Conservation (phyloP, 2,888 invertebrate species). For the Brenthis hecate region DNA sequence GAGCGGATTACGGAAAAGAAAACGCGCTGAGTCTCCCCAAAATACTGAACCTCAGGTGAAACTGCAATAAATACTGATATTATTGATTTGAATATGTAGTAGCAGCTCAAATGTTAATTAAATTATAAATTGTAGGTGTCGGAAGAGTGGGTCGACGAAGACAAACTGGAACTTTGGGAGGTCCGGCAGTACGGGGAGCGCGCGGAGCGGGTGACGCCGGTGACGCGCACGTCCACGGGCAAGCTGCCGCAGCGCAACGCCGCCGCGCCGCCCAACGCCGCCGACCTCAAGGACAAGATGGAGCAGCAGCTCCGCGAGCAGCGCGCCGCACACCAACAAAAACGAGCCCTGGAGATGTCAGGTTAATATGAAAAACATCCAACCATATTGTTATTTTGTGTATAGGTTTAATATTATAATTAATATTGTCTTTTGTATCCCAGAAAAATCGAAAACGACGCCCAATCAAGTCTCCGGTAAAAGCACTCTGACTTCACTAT, state of each 20-base stretch:
- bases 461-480: slow-evolving; percentile 83
- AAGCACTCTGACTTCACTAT: slow-evolving; percentile 85
- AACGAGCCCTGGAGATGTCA: slow-evolving; percentile 87
- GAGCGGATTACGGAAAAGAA: slow-evolving; percentile 95
- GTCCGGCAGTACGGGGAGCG: slow-evolving; percentile 95
- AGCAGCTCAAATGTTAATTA: not conserved
- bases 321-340: slow-evolving; percentile 94
- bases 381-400: not conserved
- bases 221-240: slow-evolving; percentile 91
- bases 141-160: slow-evolving; percentile 98
- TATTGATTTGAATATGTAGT: not conserved
- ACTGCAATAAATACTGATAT: slow-evolving; percentile 22
- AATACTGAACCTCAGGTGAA: slow-evolving; percentile 93
- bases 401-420: slow-evolving; percentile 2
- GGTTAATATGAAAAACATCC: slow-evolving; percentile 58
- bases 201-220: slow-evolving; percentile 87
- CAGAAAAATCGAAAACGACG: slow-evolving; percentile 68
- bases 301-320: slow-evolving; percentile 95
- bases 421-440: slow-evolving; percentile 33
- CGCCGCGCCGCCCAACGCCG: slow-evolving; percentile 83
- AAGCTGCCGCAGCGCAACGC: slow-evolving; percentile 80
- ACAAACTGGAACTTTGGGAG: slow-evolving; percentile 97
- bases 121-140: slow-evolving; percentile 79
- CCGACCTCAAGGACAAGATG: slow-evolving; percentile 94
- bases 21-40: slow-evolving; percentile 96